Evolutionary conservation across 2,888 invertebrate species (phyloP).

Genomic region (Stramonita haemastoma): DNA sequence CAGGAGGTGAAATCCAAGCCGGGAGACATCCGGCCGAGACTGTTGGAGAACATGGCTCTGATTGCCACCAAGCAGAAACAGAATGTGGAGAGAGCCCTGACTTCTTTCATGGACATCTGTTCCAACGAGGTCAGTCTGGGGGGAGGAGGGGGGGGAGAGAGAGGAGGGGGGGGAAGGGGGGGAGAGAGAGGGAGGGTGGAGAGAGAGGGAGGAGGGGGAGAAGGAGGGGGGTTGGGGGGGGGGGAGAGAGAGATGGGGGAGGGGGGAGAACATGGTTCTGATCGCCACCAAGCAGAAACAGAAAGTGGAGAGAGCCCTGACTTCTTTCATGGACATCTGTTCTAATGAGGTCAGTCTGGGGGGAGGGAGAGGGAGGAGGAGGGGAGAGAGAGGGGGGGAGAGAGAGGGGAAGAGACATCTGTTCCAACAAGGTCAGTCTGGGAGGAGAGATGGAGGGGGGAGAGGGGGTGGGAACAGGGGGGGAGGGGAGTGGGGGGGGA

Average conservation of each 20-base stretch:
- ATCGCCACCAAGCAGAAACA: conserved; percentile 90
- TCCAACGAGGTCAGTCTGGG: conserved; percentile 82
- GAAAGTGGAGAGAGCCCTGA: conserved; percentile 90
- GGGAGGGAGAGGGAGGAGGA: neutral
- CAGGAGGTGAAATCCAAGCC: conserved; percentile 84
- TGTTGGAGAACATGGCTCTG: conserved; percentile 87
- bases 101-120: conserved; percentile 86
- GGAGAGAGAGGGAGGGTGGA: neutral
- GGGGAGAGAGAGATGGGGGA: neutral
- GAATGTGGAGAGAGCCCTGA: conserved; percentile 90
- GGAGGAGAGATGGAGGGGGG: neutral
- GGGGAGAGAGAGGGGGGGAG: neutral
- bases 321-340: conserved; percentile 86
- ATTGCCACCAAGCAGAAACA: conserved; percentile 90
- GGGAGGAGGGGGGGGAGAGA: neutral
- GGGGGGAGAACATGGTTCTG: conserved; percentile 88
- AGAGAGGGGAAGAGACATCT: no score
- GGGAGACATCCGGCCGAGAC: conserved; percentile 84
- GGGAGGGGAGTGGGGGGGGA: neutral
- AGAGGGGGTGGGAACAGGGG: neutral
- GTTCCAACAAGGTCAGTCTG: neutral
- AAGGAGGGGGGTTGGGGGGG: neutral
- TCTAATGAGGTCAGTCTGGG: conserved; percentile 82
- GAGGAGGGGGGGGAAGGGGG: neutral
- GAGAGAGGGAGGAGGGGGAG: neutral